Base-by-base conservation (phyloP, 2,888 invertebrate genomes). In the Lasioglossum villosulum region DNA sequence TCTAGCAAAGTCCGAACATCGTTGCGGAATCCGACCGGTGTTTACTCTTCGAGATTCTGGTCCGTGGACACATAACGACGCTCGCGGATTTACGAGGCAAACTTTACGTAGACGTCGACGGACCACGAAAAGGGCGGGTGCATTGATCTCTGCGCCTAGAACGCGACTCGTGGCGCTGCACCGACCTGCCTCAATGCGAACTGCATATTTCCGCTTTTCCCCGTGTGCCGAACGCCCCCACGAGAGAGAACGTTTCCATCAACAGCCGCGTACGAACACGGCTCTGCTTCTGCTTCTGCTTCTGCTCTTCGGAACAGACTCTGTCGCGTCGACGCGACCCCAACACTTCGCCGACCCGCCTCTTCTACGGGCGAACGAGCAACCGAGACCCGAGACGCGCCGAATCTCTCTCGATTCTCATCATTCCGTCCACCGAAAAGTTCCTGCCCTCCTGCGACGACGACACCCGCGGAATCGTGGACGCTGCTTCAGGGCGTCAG, bases 121-220 rank as follows among this genome's bases (percentile, higher is more conserved):
- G 23, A 75, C 76, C 72, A 56, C 89, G 84, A 86, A 75, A 71
- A 76, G 76, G 79, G 86, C 90, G 87, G 90, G 92, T 92, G 89
- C 93, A 93, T 93, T 92, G 93, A 93, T 93, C 93, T 91, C 91
- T 87, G 88, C 89, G 88, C 90, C 90, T 82, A 86, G 87, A 88
- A 86, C 84, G 83, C 90, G 87, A 86, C 90, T 89, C 87, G 90
- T 92, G 90, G 92, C 93, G 92, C 93, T 93, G 91, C 92, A 90
- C 91, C 91, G 93, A 94, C 93, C 94, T 94, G 92, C 93, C 93
- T 93, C 93, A 94, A 93, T 89, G 89, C 92, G 90, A 93, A 92
- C 92, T 93, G 92, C 92, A 93, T 92, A 92, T 88, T 90, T 88
- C 86, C 80, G 66, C 73, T 75, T 34, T 39, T 39, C n/a, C 52